A percentile compares a stretch with the other conserved stretches of the same genome.
Conservation (phyloP, 2,797 vertebrate species). For the Rhinoraja longicauda region DNA sequence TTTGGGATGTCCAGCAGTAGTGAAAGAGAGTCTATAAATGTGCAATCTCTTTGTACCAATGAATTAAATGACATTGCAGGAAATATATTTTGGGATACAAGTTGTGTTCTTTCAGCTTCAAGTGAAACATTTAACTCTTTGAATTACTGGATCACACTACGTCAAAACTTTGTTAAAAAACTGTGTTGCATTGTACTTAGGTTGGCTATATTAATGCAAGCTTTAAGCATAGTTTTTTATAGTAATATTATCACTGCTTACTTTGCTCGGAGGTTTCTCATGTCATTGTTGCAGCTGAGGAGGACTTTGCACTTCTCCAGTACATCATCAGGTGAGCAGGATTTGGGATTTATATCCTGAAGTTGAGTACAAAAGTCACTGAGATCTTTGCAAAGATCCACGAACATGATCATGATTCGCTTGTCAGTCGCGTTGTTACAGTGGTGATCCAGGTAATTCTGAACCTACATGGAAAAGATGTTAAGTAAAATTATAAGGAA, state of each 20-base stretch:
- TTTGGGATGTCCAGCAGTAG: too few species aligned
- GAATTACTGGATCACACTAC: neutral
- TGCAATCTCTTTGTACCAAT: neutral
- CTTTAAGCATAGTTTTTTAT: neutral
- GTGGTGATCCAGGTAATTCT: constrained; percentile 61
- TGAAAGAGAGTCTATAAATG: neutral
- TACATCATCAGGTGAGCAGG: constrained; percentile 43
- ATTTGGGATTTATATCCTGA: constrained; percentile 47
- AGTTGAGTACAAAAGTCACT: constrained; percentile 52
- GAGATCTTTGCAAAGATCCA: constrained; percentile 59
- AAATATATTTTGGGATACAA: neutral
- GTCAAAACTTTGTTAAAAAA: neutral
- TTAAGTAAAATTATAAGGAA: neutral
- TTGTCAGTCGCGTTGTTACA: constrained; percentile 63
- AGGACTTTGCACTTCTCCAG: constrained; percentile 59
- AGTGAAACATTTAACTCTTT: neutral
- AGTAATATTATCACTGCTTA: constrained; percentile 48
- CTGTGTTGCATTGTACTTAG: too few species aligned
- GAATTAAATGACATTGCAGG: neutral
- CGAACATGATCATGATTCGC: constrained; percentile 59
- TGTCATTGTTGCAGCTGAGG: constrained; percentile 59
- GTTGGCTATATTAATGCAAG: neutral
- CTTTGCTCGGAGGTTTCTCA: constrained; percentile 62
- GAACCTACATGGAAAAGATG: constrained; percentile 54
- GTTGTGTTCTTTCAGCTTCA: neutral